Conservation (phyloP, 2,797 vertebrate genomes). For the Anabacerthia variegaticeps region DNA sequence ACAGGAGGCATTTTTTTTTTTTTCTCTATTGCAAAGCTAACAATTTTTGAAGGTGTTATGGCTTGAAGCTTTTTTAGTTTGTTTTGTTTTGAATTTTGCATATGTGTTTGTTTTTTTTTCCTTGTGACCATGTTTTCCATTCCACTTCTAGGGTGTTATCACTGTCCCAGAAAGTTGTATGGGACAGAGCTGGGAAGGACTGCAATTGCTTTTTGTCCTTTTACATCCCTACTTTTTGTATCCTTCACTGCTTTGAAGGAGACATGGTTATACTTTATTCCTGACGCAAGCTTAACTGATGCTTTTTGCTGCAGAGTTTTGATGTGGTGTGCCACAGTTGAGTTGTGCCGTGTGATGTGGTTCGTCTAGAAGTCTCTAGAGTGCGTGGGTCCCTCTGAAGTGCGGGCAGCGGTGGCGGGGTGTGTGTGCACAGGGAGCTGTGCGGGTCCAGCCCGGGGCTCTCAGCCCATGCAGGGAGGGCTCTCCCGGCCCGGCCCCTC, state of each 20-base stretch:
- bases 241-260: not conserved
- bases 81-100: not conserved
- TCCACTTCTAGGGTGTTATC: not conserved
- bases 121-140: not conserved
- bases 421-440: not conserved
- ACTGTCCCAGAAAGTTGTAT: not conserved
- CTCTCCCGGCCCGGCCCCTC: no score
- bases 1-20: not conserved
- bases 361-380: accelerated
- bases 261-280: not conserved
- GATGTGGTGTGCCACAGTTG: accelerated
- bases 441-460: not conserved
- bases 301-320: not conserved
- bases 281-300: accelerated
- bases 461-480: accelerated
- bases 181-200: not conserved
- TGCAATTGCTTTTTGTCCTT: not conserved
- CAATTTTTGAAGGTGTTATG: not conserved
- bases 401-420: accelerated
- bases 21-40: not conserved
- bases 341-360: not conserved
- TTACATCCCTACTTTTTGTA: not conserved
- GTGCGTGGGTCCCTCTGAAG: no score
- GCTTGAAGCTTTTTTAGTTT: not conserved
- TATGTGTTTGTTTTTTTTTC: not conserved